Percentiles rank a stretch among this genome's conserved stretches.
phyloP scores from a whole-genome alignment of 2,888 invertebrate species.

The Zaprionus bogoriensis region DNA sequence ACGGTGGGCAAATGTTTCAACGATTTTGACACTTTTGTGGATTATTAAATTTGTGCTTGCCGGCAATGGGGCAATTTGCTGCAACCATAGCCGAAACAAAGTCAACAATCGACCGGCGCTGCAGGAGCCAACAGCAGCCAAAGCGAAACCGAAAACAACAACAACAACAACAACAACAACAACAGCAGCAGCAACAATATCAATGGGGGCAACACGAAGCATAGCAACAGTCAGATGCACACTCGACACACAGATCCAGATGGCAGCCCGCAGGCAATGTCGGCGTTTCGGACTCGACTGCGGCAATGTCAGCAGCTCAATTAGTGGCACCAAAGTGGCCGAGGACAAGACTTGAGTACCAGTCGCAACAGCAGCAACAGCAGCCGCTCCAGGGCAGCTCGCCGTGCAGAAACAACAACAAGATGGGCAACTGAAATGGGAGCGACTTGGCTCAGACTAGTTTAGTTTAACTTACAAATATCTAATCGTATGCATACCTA shows the following conservation, averaged over 20 bases:
- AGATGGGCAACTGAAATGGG: constrained; percentile 27
- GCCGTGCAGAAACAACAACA: constrained; percentile 5
- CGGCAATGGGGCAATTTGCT: constrained; percentile 55
- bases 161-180: constrained; percentile 14
- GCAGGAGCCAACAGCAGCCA: constrained; percentile 25
- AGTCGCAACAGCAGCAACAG: not conserved
- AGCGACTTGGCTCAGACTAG: constrained; percentile 39
- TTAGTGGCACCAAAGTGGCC: constrained; percentile 73
- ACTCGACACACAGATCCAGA: constrained; percentile 25
- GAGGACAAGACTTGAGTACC: constrained; percentile 66
- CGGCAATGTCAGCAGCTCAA: constrained; percentile 60
- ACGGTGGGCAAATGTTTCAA: constrained; percentile 59
- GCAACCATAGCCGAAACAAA: constrained; percentile 48
- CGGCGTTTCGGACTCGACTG: constrained; percentile 15
- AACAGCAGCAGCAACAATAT: not conserved
- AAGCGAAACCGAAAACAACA: constrained; percentile 5
- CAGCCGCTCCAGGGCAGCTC: constrained; percentile 4
- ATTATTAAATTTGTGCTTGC: constrained; percentile 71
- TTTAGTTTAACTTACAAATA: constrained; percentile 15
- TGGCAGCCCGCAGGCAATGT: constrained; percentile 39
- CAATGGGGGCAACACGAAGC: not conserved
- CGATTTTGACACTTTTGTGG: constrained; percentile 70
- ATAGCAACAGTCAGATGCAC: constrained; percentile 31
- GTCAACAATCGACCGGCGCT: constrained; percentile 40
- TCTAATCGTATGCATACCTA: constrained; percentile 10